These are phyloP conservation scores for Tiliacea citrago DNA, from an alignment of 2,888 invertebrate species.

Conservation along the genomic window DNA sequence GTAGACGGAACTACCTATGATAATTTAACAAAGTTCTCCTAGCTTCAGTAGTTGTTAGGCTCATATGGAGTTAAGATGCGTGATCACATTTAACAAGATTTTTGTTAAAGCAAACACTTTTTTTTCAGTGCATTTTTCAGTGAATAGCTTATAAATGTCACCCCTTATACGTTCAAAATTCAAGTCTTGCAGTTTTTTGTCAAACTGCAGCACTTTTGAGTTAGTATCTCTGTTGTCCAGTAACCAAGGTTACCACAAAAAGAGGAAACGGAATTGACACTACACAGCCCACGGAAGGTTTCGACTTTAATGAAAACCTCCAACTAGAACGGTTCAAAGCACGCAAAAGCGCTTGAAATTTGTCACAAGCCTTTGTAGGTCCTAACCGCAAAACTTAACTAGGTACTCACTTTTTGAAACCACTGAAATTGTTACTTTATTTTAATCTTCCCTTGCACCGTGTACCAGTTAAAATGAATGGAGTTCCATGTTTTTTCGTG, in stretches of 20 bases:
- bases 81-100: no score
- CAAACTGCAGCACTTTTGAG: background rate
- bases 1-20: no score
- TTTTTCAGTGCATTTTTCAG: background rate
- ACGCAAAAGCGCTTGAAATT: slow-evolving; percentile 34
- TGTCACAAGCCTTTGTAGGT: slow-evolving; percentile 14
- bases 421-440: slow-evolving; percentile 9
- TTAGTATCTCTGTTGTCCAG: background rate
- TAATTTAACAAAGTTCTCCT: no score
- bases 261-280: slow-evolving; percentile 6
- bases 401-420: slow-evolving; percentile 19
- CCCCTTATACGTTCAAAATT: background rate
- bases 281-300: background rate
- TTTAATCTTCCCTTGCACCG: background rate
- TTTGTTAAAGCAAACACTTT: no score
- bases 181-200: background rate
- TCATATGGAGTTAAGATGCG: no score
- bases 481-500: background rate
- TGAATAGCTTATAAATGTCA: background rate
- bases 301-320: slow-evolving; percentile 34
- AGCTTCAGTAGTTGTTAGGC: no score
- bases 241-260: background rate
- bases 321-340: slow-evolving; percentile 20
- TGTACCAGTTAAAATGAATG: background rate
- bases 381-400: slow-evolving; percentile 29